Base-by-base conservation (phyloP, 2,113 vertebrate species). In the Clupea harengus region DNA sequence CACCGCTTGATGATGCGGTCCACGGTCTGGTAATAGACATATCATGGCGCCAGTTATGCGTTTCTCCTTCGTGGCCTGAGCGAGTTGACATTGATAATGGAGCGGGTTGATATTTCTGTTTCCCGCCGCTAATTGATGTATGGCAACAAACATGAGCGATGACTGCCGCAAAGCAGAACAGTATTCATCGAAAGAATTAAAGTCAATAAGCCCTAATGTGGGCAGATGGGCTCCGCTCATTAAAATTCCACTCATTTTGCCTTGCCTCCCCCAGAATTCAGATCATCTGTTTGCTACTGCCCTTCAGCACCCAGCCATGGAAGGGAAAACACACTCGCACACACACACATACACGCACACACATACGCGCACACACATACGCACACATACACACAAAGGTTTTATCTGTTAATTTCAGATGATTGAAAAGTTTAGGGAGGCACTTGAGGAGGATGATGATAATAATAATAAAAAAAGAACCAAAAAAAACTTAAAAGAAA, bases 141-240 rank as follows among this genome's bases (percentile, higher is more conserved):
- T 93, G 89, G 91, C 90, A 92, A 91, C 93, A 93, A 94, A 92
- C 90, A 91, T 91, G 89, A 92, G 84, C 87, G 88, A 93, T 93
- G 87, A 90, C 91, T 87, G 86, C 88, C 46, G 28, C 84, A 88
- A 85, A 88, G 87, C 84, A n/a, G 89, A 92, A 87, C 91, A 82
- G 81, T 87, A 88, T 89, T 91, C 87, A 90, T 90, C 91, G 87
- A 91, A 92, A 91, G 85, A 92, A 94, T 92, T 92, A 92, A 91
- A 92, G 90, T 87, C 90, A 93, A 92, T 94, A 91, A 92, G 91
- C 91, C 85, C 88, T 89, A 93, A 92, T 93, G 88, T 88, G 88
- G 91, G 90, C 93, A 94, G 92, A 94, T 94, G 94, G 91, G 86
- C 91, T 87, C 84, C 7, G 46, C 52, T 83, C 88, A 91, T 94